Evolutionary conservation across 2,113 vertebrate species (phyloP).

Genomic region (Leuciscus idus): DNA sequence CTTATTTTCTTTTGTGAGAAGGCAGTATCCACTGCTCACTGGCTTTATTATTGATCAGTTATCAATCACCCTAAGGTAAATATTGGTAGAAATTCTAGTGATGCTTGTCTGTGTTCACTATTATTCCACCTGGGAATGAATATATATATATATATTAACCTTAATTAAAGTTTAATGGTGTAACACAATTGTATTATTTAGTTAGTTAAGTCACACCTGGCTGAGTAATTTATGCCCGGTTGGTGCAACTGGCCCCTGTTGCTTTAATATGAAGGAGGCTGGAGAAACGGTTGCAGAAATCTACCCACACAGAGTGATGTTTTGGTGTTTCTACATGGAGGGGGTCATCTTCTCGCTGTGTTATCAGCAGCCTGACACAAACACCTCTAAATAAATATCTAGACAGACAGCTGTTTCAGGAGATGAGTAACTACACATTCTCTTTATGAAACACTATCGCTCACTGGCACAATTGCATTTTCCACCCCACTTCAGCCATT

Average conservation of each 20-base stretch:
- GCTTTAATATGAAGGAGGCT: background rate
- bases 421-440: constrained; percentile 31
- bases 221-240: background rate
- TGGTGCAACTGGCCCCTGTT: background rate
- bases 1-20: background rate
- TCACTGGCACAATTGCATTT: constrained; percentile 2
- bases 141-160: too few species aligned
- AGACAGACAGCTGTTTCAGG: constrained; percentile 36
- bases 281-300: background rate
- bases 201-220: background rate
- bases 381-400: constrained; percentile 34
- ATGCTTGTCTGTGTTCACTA: background rate
- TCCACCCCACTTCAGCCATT: background rate
- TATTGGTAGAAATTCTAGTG: background rate
- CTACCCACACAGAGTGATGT: background rate
- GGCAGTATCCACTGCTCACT: constrained; percentile 3
- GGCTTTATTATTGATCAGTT: constrained; percentile 6
- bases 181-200: background rate
- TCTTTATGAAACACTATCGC: constrained; percentile 28
- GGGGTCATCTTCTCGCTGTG: constrained; percentile 7
- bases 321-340: background rate
- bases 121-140: background rate
- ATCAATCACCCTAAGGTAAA: background rate
- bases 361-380: constrained; percentile 14
- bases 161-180: background rate